These are phyloP conservation scores for Hyla sarda DNA, from an alignment of 2,113 vertebrate genomes.

Conservation along the genomic window DNA sequence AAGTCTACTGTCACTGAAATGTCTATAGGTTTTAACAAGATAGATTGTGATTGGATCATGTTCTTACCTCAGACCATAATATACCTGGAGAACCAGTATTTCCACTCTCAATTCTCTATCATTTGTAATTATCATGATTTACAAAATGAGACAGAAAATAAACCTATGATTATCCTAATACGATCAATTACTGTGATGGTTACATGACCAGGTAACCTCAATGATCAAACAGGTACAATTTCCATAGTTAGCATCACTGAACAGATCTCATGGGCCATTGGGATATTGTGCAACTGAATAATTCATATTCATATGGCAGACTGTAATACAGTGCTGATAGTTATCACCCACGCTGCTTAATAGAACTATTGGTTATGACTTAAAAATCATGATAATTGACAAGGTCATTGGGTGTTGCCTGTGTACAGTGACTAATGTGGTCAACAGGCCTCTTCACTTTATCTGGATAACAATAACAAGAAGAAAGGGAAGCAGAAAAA, in stretches of 20 bases:
- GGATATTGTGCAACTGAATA: neutral
- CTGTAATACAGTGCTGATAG: neutral
- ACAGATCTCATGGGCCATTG: no score
- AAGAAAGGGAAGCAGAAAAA: neutral
- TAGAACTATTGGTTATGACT: neutral
- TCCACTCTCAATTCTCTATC: slow-evolving; percentile 25
- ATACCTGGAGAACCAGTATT: neutral
- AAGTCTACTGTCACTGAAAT: slow-evolving; percentile 21
- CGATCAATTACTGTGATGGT: slow-evolving; percentile 31
- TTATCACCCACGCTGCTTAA: neutral
- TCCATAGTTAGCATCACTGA: neutral
- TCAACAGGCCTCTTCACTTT: neutral
- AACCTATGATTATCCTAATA: slow-evolving; percentile 32
- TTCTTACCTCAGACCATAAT: slow-evolving; percentile 2
- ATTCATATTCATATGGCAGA: neutral
- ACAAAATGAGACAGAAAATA: slow-evolving; percentile 17
- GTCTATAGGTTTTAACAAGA: neutral
- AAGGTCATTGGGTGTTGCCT: neutral
- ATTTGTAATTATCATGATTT: slow-evolving; percentile 43
- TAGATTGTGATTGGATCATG: neutral
- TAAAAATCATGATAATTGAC: neutral
- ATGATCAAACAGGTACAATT: slow-evolving; percentile 20
- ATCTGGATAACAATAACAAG: neutral
- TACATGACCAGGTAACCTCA: slow-evolving; percentile 27
- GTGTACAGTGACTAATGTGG: neutral